Evolutionary conservation across 2,797 vertebrate species (phyloP), one percentile per base, ranked within the genome.

Genomic region (Anguilla obscura): DNA sequence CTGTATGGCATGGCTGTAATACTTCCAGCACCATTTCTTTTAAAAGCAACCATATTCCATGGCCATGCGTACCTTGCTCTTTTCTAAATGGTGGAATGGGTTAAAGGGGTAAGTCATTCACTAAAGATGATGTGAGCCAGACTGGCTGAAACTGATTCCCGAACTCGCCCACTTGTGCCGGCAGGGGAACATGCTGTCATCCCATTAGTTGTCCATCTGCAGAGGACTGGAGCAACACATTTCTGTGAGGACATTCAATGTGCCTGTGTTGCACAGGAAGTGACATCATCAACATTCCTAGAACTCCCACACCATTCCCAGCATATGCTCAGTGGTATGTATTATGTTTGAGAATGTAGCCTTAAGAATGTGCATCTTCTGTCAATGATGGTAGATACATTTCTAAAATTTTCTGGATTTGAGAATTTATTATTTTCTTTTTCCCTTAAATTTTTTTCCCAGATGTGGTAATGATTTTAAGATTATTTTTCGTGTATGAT

Each of bases 251-350:
- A 88, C 86, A 71, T 86, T 66, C 90, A 86, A 85, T 36, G 3
- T 80, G 54, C 85, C 87, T 66, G 40, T 87, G 91, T 85, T 45
- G 88, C 91, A 87, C 86, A 91, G 92, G 89, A 94, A 92, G 89
- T 90, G 92, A 92, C 89, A 89, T 94, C 90, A 92, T 84, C 91
- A 90, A 85, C 4, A 52, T 63, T 45, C 56, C 27, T 12, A 74
- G 50, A 69, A 40, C 14, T 40, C 74, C 74, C 1, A 7, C 24
- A 69, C n/a, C n/a, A 69, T 69, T 69, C 63, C 63, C 63, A 69
- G 63, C 63, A 69, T 27, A 69, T 27, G 63, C 63, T n/a, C 24
- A 69, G 9, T 24, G 63, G n/a, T 69, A 69, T 21, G 58, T 18
- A 63, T 21, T 63, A 21, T 6, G n/a, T 27, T 69, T n/a, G 63